These are phyloP conservation scores for Caiman crocodilus DNA, from an alignment of 2,797 vertebrate species.

Conservation along the genomic window DNA sequence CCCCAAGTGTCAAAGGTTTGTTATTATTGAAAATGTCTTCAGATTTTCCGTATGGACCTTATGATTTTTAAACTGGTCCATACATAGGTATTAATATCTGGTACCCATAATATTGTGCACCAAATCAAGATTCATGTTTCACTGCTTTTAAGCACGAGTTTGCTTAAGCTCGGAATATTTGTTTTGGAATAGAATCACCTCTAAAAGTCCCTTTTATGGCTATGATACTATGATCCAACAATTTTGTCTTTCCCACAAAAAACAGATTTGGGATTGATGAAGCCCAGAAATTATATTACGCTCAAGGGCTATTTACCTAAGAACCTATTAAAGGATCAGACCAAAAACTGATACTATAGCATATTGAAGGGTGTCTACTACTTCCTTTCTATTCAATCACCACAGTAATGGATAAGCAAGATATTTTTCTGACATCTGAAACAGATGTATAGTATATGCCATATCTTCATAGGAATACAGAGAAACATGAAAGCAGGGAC, in stretches of 20 bases:
- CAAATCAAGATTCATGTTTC: background rate
- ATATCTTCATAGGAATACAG: background rate
- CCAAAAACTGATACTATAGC: background rate
- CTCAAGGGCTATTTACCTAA: background rate
- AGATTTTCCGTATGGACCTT: background rate
- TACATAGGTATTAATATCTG: background rate
- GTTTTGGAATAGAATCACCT: background rate
- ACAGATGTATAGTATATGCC: background rate
- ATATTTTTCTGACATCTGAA: slow-evolving; percentile 22
- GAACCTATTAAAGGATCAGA: background rate
- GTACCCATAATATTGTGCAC: background rate
- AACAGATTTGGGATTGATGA: too few species aligned
- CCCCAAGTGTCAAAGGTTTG: background rate
- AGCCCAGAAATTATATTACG: background rate
- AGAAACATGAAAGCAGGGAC: slow-evolving; percentile 32
- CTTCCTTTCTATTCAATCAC: background rate
- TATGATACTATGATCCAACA: too few species aligned
- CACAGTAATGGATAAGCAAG: background rate
- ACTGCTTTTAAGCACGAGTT: background rate
- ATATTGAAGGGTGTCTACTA: background rate
- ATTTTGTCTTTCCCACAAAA: too few species aligned
- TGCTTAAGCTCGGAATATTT: background rate
- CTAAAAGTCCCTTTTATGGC: background rate
- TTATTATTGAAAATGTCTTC: background rate
- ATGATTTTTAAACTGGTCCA: rapidly evolving